Evolutionary conservation across 2,888 invertebrate species (phyloP), one percentile per base, ranked within the genome.

Genomic region (Athalia rosae): DNA sequence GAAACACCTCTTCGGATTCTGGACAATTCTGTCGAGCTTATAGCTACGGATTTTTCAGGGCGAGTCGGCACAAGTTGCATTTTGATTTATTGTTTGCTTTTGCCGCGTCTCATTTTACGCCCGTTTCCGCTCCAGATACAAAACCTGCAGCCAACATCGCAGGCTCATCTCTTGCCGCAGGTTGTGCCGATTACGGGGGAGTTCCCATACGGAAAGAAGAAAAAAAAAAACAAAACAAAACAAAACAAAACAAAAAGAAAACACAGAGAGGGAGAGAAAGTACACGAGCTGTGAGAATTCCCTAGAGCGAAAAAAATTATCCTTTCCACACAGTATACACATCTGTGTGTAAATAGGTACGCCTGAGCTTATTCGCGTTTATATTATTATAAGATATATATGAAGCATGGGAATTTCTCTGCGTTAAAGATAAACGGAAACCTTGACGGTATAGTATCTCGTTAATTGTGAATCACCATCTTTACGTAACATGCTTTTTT

Each of bases 51-150:
- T 67, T 48, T 67, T 41, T 15, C 67, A 53, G 67, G 67, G 11
- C 67, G 67, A 67, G 67, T 67, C 67, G 28, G n/a, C n/a, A n/a
- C 45, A 67, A 28, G 5, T 67, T 50, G 53, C 50, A 53, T 50
- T 67, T 67, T 28, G n/a, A n/a, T n/a, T 28, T 67, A 50, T 15
- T 67, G 50, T 15, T 53, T 41, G 67, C 50, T 67, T 67, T 71
- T 71, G 58, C 58, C 71, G 71, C 81, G 78, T 86, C 85, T 87
- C 82, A 85, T 88, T 88, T 88, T 88, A 86, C 87, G 86, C 84
- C 81, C 82, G 85, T 86, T 88, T 88, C 88, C 88, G 88, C 86
- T 87, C 88, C 85, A 88, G 87, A 87, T 88, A 87, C 86, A 85
- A 84, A 78, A 87, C 3, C 13, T 58, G 6, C 61, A 28, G 53